Evolutionary conservation across 2,888 invertebrate species (phyloP), one percentile per base, ranked within the genome.

Genomic region (Dicyrtoma fusca): DNA sequence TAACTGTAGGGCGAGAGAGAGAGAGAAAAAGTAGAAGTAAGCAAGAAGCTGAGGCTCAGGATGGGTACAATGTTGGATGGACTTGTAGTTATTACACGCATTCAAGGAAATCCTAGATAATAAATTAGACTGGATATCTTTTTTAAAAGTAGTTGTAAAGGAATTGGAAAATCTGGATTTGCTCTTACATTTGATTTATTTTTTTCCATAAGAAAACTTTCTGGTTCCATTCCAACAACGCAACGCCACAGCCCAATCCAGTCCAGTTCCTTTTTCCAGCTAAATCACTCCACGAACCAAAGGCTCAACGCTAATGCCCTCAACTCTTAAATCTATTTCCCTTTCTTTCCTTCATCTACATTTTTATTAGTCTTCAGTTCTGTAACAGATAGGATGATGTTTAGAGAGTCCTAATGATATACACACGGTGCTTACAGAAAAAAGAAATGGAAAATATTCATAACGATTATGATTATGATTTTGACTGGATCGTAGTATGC

Each of bases 121-220:
- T 68, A 68, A 68, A 68, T 68, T 68, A 68, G 68, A 57, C 57
- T 68, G 68, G 57, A 68, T 68, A 68, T 68, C 68, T 68, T 68
- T 42, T 23, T 68, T 57, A 68, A 61, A 61, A 57, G 57, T 42
- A 44, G 68, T 68, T 42, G 45, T 51, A n/a, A 26, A 14, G 42
- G 57, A 57, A 65, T 57, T 68, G 55, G 53, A 66, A 66, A 68
- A 68, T 68, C 57, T 68, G 68, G 45, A 65, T 65, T 65, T 65
- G 25, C 53, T 65, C 65, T 65, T 51, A 65, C 42, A 68, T 57
- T 55, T 68, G 68, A 68, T 68, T 68, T 68, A 68, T 68, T 68
- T 59, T 68, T 45, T 42, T 17, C 57, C 47, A n/a, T n/a, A 57
- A 68, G 42, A 68, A 68, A 45, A 42, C 44, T 63, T 65, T 55